Evolutionary conservation across 2,113 vertebrate genomes (phyloP).

Genomic region (Leptosomus discolor): DNA sequence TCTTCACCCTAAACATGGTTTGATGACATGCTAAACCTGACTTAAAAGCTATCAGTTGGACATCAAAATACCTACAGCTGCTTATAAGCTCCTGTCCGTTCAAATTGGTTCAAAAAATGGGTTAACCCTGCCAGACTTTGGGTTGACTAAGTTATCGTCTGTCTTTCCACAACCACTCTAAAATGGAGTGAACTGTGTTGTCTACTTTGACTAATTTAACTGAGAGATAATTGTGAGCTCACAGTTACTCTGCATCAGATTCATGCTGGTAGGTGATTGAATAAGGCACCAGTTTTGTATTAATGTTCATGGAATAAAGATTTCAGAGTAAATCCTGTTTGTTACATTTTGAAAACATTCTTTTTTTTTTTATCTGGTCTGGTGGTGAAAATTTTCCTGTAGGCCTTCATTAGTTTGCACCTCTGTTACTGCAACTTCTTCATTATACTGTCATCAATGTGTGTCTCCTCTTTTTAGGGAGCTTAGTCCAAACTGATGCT

Average conservation of each 20-base stretch:
- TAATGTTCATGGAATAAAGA: background rate
- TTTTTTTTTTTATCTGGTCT: background rate
- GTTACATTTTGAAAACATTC: background rate
- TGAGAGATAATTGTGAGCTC: background rate
- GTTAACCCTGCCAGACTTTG: background rate
- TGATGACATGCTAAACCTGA: background rate
- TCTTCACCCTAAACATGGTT: background rate
- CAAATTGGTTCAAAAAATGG: background rate
- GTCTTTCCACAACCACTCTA: background rate
- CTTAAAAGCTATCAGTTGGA: background rate
- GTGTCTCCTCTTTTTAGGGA: background rate
- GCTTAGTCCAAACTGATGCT: background rate
- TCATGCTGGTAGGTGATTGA: background rate
- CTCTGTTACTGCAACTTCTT: background rate
- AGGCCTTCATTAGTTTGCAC: background rate
- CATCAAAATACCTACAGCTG: background rate
- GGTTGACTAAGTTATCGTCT: background rate
- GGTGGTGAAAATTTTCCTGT: background rate
- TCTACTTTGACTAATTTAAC: background rate
- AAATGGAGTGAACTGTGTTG: background rate
- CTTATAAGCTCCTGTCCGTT: background rate
- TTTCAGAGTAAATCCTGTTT: background rate
- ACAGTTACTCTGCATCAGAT: background rate
- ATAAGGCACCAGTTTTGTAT: background rate
- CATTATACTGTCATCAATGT: background rate